Conservation (phyloP, 2,113 vertebrate genomes). For the Geococcyx californianus region DNA sequence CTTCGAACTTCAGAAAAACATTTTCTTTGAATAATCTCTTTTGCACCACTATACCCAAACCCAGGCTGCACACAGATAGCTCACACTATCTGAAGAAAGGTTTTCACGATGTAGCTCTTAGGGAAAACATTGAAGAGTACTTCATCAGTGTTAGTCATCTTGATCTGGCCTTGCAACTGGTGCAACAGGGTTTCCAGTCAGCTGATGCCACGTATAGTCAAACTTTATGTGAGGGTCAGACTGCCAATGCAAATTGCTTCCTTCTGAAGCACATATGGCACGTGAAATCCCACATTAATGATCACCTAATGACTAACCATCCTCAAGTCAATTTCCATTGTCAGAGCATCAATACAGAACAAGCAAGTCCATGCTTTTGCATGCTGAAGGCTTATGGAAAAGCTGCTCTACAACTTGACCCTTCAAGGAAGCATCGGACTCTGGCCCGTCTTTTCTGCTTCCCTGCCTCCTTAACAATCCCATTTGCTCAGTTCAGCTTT, state of each 20-base stretch:
- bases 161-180: background rate
- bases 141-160: background rate
- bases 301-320: background rate
- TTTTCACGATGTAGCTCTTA: background rate
- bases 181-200: conserved; percentile 3
- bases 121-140: background rate
- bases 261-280: background rate
- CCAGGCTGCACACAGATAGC: background rate
- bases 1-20: conserved; percentile 33
- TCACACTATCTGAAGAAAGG: background rate
- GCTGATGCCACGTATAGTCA: background rate
- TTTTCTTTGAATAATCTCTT: conserved; percentile 24
- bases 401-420: background rate
- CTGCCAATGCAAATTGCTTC: background rate
- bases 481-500: background rate
- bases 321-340: background rate
- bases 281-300: background rate
- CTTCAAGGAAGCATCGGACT: background rate
- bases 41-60: background rate
- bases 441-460: background rate
- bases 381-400: background rate
- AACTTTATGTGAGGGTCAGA: background rate
- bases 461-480: background rate
- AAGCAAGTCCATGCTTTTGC: background rate
- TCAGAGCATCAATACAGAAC: background rate